A percentile compares a stretch with the other conserved stretches of the same genome.
phyloP scores from a whole-genome alignment of 2,113 vertebrate species.

The Lates calcarifer region DNA sequence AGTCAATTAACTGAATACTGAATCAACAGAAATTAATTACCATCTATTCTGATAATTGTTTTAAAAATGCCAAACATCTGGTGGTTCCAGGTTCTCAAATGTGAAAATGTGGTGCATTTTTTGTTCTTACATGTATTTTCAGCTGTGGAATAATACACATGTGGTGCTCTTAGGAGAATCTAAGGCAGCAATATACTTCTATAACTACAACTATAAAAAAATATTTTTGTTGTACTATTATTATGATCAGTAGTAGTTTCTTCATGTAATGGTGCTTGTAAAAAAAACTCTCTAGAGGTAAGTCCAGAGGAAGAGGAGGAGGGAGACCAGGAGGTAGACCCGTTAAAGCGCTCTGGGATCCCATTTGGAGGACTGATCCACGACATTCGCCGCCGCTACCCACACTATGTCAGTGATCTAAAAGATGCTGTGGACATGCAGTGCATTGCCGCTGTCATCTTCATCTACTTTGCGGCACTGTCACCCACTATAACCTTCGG shows the following conservation, averaged over 20 bases:
- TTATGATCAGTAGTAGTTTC: not conserved
- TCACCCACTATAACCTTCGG: constrained; percentile 99
- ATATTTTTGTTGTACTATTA: no score
- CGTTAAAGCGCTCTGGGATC: constrained; percentile 91
- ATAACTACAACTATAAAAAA: no score
- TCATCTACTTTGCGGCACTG: constrained; percentile 98
- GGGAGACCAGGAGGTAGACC: constrained; percentile 90
- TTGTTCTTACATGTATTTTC: not conserved
- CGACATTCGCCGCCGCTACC: constrained; percentile 95
- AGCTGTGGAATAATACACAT: no score
- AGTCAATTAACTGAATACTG: not conserved
- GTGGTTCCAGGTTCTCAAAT: not conserved
- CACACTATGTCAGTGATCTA: constrained; percentile 93
- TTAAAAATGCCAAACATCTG: no score
- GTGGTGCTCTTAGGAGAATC: no score
- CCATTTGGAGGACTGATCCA: constrained; percentile 95
- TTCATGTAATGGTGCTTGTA: not conserved
- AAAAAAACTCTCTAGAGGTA: constrained; percentile 74
- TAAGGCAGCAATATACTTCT: no score
- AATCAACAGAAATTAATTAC: not conserved
- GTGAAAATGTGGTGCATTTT: not conserved
- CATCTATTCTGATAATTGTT: not conserved
- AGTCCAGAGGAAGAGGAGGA: constrained; percentile 88
- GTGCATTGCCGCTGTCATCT: constrained; percentile 94
- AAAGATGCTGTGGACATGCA: constrained; percentile 94